Conservation (phyloP, 2,888 invertebrate genomes). For the Eurytoma adleriae region DNA sequence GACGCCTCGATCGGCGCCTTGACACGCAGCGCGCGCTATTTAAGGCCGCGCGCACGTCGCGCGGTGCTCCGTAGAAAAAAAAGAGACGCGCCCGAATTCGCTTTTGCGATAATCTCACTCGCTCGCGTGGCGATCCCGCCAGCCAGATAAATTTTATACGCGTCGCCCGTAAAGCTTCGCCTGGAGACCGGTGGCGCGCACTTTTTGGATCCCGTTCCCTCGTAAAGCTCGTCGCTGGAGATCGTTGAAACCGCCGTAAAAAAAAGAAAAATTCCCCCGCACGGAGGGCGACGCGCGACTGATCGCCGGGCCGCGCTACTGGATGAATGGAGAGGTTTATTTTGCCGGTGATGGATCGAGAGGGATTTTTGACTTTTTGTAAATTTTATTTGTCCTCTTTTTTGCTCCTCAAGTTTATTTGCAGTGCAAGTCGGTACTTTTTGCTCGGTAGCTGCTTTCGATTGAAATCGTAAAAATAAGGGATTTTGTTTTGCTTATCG, state of each 20-base stretch:
- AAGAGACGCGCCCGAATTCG: not conserved
- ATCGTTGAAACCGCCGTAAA: conserved; percentile 41
- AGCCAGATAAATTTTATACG: no score
- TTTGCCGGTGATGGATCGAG: not conserved
- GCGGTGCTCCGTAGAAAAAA: not conserved
- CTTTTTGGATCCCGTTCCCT: conserved; percentile 27
- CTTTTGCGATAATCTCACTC: no score
- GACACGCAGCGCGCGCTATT: not conserved
- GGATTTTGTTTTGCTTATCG: no score
- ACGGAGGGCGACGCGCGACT: not conserved
- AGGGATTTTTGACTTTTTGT: not conserved
- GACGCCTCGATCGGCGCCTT: not conserved
- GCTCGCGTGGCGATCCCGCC: no score
- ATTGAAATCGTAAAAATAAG: no score
- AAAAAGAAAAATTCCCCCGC: conserved; percentile 17
- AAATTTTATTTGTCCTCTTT: no score
- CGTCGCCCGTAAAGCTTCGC: no score
- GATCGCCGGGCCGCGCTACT: not conserved
- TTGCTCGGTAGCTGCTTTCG: no score
- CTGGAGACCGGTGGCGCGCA: not conserved
- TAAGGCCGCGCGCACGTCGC: not conserved
- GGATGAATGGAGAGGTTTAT: conserved; percentile 7
- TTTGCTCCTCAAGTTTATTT: not conserved
- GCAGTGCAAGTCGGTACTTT: not conserved
- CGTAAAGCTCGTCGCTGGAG: conserved; percentile 27